phyloP scores from a whole-genome alignment of 2,113 vertebrate genomes.

The Podocnemis expansa region DNA sequence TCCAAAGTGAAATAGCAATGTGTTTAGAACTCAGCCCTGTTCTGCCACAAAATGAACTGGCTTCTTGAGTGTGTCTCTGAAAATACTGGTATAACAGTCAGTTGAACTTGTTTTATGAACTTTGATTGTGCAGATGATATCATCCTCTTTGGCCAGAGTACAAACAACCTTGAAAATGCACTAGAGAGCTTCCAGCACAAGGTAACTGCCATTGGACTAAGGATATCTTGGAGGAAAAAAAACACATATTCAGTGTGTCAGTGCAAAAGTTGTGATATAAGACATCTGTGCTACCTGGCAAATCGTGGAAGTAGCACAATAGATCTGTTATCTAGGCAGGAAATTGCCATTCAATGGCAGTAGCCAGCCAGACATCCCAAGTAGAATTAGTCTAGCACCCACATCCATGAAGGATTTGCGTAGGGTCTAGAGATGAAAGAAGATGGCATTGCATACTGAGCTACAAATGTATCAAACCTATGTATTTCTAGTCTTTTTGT shows the following conservation, averaged over 20 bases:
- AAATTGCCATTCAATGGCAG: not conserved
- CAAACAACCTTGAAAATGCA: not conserved
- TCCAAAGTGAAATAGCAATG: not conserved
- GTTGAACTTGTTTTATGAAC: not conserved
- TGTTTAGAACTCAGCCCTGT: not conserved
- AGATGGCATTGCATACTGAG: not conserved
- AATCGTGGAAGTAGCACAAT: no score
- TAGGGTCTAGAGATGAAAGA: not conserved
- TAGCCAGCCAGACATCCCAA: not conserved
- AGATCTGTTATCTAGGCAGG: no score
- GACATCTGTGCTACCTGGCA: no score
- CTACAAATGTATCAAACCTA: not conserved
- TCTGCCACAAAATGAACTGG: not conserved
- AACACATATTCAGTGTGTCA: no score
- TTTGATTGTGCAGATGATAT: not conserved
- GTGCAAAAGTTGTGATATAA: no score
- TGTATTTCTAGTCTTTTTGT: not conserved
- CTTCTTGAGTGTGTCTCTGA: not conserved
- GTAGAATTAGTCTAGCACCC: not conserved
- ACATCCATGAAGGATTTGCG: not conserved
- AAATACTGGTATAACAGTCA: not conserved
- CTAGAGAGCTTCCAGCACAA: not conserved
- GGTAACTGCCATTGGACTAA: no score
- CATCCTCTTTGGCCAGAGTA: not conserved
- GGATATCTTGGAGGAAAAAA: no score